phyloP scores from a whole-genome alignment of 2,888 invertebrate species.

The Cheilosia impressa region DNA sequence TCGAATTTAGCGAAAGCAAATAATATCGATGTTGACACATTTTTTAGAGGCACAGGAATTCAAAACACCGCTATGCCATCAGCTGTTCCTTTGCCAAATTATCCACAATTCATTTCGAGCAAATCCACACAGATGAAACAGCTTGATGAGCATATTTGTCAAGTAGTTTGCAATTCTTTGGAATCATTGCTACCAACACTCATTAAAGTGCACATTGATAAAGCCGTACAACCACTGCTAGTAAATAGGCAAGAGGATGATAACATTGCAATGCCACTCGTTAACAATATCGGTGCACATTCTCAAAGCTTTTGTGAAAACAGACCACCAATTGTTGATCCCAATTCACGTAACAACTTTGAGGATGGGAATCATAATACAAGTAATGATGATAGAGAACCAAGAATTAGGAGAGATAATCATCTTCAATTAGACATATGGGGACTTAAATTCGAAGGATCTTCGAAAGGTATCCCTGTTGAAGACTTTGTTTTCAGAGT shows the following conservation, averaged over 20 bases:
- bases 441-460: constrained; percentile 1
- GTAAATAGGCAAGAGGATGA: background rate
- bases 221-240: background rate
- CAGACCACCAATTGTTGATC: background rate
- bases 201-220: no score
- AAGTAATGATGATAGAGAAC: background rate
- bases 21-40: background rate
- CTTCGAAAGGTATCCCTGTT: background rate
- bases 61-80: background rate
- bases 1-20: background rate
- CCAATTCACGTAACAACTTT: background rate
- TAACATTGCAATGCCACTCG: background rate
- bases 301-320: background rate
- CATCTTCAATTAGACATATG: background rate
- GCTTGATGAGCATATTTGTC: no score
- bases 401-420: background rate
- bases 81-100: background rate
- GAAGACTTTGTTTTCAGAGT: background rate
- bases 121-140: no score
- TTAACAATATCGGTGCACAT: background rate
- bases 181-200: no score
- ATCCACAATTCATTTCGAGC: no score
- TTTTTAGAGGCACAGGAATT: background rate
- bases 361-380: background rate
- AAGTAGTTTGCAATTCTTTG: no score